phyloP scores from a whole-genome alignment of 1,140 invertebrate species.

The Ceratosolen solmsi region DNA sequence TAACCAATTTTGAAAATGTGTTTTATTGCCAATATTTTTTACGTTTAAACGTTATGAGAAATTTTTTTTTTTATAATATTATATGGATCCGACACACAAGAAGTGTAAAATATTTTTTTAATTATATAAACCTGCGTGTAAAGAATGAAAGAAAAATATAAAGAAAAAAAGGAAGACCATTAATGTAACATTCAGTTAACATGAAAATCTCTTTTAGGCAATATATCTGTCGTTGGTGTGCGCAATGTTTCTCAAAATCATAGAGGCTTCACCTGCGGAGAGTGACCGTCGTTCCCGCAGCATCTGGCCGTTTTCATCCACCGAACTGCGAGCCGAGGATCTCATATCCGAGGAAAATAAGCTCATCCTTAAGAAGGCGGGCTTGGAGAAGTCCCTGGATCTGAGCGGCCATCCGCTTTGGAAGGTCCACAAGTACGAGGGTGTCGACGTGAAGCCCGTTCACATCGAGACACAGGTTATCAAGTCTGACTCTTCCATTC shows the following conservation, averaged over 20 bases:
- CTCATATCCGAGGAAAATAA: background rate
- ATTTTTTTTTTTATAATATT: conserved; percentile 5
- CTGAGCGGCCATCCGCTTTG: conserved; percentile 56
- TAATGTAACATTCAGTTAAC: background rate
- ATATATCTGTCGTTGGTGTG: conserved; percentile 2
- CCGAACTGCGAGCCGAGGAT: background rate
- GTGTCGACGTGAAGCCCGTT: conserved; percentile 59
- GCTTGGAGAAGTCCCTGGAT: conserved; percentile 13
- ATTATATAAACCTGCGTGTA: too few species aligned
- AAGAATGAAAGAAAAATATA: too few species aligned
- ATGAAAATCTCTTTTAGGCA: conserved; percentile 16
- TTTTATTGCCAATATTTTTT: background rate
- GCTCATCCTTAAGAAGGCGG: background rate
- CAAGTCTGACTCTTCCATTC: background rate
- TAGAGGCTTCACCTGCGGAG: background rate
- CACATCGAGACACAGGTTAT: conserved; percentile 15
- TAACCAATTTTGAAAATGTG: background rate
- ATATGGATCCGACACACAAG: background rate
- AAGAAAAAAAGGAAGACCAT: background rate
- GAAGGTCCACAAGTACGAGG: conserved; percentile 62
- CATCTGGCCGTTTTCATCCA: conserved; percentile 28
- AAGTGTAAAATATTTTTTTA: background rate
- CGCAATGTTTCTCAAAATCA: background rate
- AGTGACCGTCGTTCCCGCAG: background rate
- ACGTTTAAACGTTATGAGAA: background rate